phyloP scores from a whole-genome alignment of 2,797 vertebrate species.

The Sebastes cheni region DNA sequence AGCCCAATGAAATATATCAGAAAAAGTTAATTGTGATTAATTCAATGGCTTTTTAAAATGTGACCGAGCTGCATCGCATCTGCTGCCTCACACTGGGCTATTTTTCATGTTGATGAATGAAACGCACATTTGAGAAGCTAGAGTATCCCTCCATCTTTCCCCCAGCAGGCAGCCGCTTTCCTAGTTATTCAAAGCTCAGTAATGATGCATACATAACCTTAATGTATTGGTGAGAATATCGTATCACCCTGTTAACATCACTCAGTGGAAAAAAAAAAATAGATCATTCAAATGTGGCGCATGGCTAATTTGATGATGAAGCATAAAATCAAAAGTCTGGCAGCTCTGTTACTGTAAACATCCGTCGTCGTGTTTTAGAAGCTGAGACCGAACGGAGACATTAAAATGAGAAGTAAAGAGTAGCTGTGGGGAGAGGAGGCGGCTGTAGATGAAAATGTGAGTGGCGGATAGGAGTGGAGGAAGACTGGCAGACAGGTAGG shows the following conservation, averaged over 20 bases:
- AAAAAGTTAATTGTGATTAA: background rate
- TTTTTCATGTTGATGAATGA: constrained; percentile 44
- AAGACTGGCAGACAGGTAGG: constrained; percentile 49
- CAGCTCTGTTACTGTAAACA: constrained; percentile 46
- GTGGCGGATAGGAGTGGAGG: constrained; percentile 56
- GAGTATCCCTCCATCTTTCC: constrained; percentile 16
- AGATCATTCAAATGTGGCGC: constrained; percentile 43
- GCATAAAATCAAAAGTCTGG: constrained; percentile 50
- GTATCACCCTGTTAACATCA: constrained; percentile 44
- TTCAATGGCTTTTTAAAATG: background rate
- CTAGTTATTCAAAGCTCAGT: constrained; percentile 52
- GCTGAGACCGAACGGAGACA: constrained; percentile 29
- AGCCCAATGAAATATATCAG: background rate
- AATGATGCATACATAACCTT: constrained; percentile 60
- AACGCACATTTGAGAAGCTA: constrained; percentile 24
- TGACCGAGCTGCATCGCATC: constrained; percentile 11
- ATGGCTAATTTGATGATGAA: constrained; percentile 60
- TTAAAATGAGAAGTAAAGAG: constrained; percentile 43
- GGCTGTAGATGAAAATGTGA: constrained; percentile 44
- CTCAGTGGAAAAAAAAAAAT: constrained; percentile 29
- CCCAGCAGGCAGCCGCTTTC: constrained; percentile 34
- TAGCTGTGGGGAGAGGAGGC: constrained; percentile 39
- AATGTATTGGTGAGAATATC: constrained; percentile 50
- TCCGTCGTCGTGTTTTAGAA: constrained; percentile 19
- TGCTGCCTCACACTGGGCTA: constrained; percentile 10